phyloP scores from a whole-genome alignment of 2,113 vertebrate species.

The Dasyornis broadbenti region DNA sequence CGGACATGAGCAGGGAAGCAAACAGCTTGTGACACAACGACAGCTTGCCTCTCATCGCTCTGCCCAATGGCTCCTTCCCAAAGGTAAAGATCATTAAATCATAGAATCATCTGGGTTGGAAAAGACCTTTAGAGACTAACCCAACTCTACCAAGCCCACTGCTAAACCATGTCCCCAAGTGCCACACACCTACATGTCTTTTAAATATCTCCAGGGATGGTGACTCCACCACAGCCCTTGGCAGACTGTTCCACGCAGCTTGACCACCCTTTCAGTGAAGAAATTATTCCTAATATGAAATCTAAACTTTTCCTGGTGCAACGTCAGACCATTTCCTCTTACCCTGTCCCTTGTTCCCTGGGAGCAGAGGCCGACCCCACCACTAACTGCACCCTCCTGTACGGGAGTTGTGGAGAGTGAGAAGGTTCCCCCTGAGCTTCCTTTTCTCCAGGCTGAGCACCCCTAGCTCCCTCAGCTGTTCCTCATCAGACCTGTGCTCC shows the following conservation, averaged over 20 bases:
- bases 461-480: not conserved
- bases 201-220: not conserved
- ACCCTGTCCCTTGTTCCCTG: not conserved
- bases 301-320: not conserved
- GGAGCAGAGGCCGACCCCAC: fast-evolving
- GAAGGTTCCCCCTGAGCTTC: not conserved
- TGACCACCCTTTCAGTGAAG: not conserved
- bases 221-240: not conserved
- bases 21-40: not conserved
- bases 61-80: not conserved
- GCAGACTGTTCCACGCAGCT: not conserved
- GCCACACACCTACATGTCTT: fast-evolving
- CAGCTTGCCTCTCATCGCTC: not conserved
- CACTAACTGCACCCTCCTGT: fast-evolving
- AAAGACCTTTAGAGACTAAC: not conserved
- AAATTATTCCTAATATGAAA: not conserved
- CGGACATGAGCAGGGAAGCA: not conserved
- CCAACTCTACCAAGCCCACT: not conserved
- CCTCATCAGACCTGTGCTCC: not conserved
- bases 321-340: not conserved
- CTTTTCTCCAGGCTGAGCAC: not conserved
- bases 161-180: not conserved
- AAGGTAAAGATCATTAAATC: not conserved
- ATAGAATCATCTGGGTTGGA: not conserved
- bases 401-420: fast-evolving